phyloP scores from a whole-genome alignment of 2,797 vertebrate species.

The Synaphobranchus kaupii region DNA sequence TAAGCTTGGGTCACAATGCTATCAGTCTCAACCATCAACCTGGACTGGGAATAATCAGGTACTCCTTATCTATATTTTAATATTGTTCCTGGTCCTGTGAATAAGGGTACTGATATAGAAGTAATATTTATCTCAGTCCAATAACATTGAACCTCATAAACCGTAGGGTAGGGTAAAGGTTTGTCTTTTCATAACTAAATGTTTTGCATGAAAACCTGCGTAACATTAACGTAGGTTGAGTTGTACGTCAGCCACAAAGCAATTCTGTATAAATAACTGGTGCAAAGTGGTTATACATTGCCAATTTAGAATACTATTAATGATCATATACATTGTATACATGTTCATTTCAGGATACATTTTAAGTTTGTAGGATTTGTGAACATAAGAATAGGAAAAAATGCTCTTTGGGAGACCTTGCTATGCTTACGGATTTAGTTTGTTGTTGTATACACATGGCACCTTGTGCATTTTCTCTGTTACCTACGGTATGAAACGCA shows the following conservation, averaged over 20 bases:
- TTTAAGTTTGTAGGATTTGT: background rate
- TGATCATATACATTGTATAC: background rate
- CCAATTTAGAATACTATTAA: background rate
- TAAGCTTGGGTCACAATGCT: background rate
- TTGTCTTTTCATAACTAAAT: background rate
- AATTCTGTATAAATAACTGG: background rate
- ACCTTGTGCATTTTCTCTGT: no score
- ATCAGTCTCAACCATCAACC: background rate
- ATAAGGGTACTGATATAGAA: slow-evolving; percentile 4
- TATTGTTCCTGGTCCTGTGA: slow-evolving; percentile 26
- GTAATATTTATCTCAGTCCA: background rate
- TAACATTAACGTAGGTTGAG: background rate
- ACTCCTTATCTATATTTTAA: background rate
- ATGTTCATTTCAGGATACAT: background rate
- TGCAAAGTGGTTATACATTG: background rate
- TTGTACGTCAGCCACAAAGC: background rate
- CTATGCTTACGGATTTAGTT: background rate
- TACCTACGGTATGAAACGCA: no score
- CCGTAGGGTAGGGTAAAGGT: background rate
- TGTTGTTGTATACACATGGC: no score
- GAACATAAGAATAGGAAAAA: background rate
- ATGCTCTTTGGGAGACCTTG: background rate
- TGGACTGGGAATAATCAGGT: background rate
- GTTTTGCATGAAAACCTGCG: background rate
- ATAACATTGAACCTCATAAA: slow-evolving; percentile 10